A percentile compares a stretch with the other conserved stretches of the same genome.
phyloP scores from a whole-genome alignment of 2,888 invertebrate genomes.

The Lobophora halterata region DNA sequence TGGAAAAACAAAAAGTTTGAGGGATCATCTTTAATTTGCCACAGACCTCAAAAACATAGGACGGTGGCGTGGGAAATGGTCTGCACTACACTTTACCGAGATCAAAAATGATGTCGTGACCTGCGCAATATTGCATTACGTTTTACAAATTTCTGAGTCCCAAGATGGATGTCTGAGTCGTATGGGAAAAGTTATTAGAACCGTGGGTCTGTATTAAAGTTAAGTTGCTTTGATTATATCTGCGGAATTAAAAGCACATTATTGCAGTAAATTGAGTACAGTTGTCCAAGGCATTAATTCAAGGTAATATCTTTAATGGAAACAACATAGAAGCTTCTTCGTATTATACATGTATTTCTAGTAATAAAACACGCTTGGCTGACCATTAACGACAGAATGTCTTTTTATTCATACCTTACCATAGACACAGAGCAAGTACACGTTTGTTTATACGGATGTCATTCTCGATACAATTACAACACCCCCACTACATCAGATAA shows the following conservation, averaged over 20 bases:
- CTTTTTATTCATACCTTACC: too few species aligned
- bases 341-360: too few species aligned
- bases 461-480: too few species aligned
- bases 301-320: too few species aligned
- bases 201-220: slow-evolving; percentile 1
- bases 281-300: too few species aligned
- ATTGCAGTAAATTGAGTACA: slow-evolving; percentile 1
- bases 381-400: too few species aligned
- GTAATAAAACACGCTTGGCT: too few species aligned
- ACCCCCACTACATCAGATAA: too few species aligned
- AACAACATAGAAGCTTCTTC: too few species aligned
- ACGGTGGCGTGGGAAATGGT: slow-evolving; percentile 17
- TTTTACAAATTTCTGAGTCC: slow-evolving; percentile 17
- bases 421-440: too few species aligned
- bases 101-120: slow-evolving; percentile 21
- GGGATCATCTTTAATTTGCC: slow-evolving; percentile 3
- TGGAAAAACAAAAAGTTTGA: neutral
- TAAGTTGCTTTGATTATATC: neutral
- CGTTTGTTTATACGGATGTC: too few species aligned
- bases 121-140: slow-evolving; percentile 16
- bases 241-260: neutral
- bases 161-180: slow-evolving; percentile 14
- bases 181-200: slow-evolving; percentile 15
- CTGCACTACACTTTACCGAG: slow-evolving; percentile 12
- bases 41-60: too few species aligned